Evolutionary conservation across 2,113 vertebrate species (phyloP).

Genomic region (Triplophysa tibetana): DNA sequence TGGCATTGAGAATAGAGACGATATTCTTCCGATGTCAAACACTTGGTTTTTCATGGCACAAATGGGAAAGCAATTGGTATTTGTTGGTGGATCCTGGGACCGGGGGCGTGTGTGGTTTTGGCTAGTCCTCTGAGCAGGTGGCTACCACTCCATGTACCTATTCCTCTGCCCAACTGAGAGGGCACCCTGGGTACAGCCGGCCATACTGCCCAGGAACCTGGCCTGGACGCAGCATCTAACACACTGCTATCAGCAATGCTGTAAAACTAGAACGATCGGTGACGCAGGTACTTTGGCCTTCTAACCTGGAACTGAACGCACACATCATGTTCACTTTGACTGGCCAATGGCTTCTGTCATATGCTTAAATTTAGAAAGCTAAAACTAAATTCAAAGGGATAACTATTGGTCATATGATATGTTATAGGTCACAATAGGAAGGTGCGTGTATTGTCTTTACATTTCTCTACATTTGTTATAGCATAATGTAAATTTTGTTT

Average conservation of each 20-base stretch:
- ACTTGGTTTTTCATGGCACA: background rate
- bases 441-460: background rate
- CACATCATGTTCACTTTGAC: conserved; percentile 26
- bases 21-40: background rate
- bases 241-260: conserved; percentile 16
- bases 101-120: conserved; percentile 29
- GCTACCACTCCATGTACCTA: conserved; percentile 43
- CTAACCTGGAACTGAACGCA: conserved; percentile 15
- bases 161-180: conserved; percentile 32
- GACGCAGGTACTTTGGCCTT: conserved; percentile 34
- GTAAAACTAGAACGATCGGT: conserved; percentile 32
- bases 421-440: no score
- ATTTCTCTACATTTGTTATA: no score
- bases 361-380: background rate
- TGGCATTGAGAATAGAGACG: background rate
- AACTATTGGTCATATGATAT: no score
- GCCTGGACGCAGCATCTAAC: conserved; percentile 21
- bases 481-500: background rate
- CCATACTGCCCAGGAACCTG: conserved; percentile 32
- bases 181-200: conserved; percentile 38
- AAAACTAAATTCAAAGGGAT: background rate
- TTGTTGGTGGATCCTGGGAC: background rate
- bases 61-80: background rate
- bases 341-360: background rate
- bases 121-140: conserved; percentile 54